Percentiles rank a stretch among this genome's conserved stretches.
These are phyloP conservation scores for Clusia tigrina DNA, from an alignment of 2,888 invertebrate species.

Conservation along the genomic window DNA sequence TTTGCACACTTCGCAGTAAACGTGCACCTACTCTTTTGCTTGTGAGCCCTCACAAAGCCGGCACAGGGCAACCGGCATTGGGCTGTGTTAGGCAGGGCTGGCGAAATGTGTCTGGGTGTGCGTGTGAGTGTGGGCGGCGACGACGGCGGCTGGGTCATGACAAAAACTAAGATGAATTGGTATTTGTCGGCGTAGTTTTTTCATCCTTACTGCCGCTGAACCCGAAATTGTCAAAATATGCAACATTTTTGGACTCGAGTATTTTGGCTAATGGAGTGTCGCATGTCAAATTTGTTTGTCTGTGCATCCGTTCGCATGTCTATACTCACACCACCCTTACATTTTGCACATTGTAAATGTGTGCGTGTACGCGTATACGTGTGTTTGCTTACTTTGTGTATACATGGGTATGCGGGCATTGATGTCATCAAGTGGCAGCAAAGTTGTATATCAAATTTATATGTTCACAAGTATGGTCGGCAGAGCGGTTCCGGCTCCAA, in stretches of 20 bases:
- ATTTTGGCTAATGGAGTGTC: slow-evolving; percentile 31
- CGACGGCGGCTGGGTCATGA: slow-evolving; percentile 15
- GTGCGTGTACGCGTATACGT: too few relatives aligned
- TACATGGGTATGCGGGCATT: too few relatives aligned
- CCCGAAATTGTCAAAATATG: slow-evolving; percentile 11
- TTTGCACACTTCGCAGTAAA: background rate
- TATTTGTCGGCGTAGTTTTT: slow-evolving; percentile 23
- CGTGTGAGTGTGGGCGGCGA: slow-evolving; percentile 4
- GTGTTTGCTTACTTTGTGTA: too few relatives aligned
- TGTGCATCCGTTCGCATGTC: background rate
- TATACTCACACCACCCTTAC: background rate
- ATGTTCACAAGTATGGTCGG: background rate
- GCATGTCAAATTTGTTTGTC: slow-evolving; percentile 26
- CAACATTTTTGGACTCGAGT: slow-evolving; percentile 11
- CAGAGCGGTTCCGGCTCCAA: too few relatives aligned
- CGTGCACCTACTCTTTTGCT: background rate
- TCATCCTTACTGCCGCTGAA: too few relatives aligned
- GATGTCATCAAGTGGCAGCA: background rate
- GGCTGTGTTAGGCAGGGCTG: too few relatives aligned
- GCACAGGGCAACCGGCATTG: too few relatives aligned
- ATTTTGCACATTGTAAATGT: background rate
- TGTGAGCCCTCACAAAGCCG: too few relatives aligned
- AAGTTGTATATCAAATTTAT: background rate
- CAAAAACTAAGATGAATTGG: slow-evolving; percentile 29
- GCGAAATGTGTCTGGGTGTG: background rate